Conservation (phyloP, 2,888 invertebrate species). For the Eristalis intricaria region DNA sequence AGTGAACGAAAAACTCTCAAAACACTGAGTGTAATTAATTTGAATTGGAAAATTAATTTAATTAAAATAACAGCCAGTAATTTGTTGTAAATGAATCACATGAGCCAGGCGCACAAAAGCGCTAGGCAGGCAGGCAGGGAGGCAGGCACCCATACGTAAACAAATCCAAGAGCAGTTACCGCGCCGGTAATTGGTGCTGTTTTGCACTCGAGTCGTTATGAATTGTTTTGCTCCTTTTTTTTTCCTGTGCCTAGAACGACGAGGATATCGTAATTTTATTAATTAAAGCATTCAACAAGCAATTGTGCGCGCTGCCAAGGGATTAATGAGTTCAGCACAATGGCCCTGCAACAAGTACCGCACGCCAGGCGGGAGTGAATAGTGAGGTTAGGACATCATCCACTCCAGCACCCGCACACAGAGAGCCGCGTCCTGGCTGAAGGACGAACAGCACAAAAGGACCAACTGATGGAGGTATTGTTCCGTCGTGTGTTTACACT, state of each 20-base stretch:
- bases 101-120: background rate
- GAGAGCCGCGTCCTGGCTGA: background rate
- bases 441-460: background rate
- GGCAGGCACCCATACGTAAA: background rate
- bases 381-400: background rate
- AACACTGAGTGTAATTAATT: slow-evolving; percentile 35
- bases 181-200: background rate
- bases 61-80: slow-evolving; percentile 18
- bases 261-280: slow-evolving; percentile 30
- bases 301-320: slow-evolving; percentile 25
- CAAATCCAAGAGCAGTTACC: slow-evolving; percentile 3
- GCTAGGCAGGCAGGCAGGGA: background rate
- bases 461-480: slow-evolving; percentile 12
- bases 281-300: slow-evolving; percentile 61
- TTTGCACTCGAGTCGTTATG: background rate
- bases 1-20: background rate
- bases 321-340: slow-evolving; percentile 23
- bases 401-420: background rate
- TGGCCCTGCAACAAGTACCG: slow-evolving; percentile 58
- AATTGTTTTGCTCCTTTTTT: background rate
- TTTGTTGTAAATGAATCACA: slow-evolving; percentile 3
- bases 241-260: too few relatives aligned
- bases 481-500: background rate
- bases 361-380: too few relatives aligned
- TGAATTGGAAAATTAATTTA: slow-evolving; percentile 38